Evolutionary conservation across 2,113 vertebrate genomes (phyloP).

Genomic region (Synodontis membranacea): DNA sequence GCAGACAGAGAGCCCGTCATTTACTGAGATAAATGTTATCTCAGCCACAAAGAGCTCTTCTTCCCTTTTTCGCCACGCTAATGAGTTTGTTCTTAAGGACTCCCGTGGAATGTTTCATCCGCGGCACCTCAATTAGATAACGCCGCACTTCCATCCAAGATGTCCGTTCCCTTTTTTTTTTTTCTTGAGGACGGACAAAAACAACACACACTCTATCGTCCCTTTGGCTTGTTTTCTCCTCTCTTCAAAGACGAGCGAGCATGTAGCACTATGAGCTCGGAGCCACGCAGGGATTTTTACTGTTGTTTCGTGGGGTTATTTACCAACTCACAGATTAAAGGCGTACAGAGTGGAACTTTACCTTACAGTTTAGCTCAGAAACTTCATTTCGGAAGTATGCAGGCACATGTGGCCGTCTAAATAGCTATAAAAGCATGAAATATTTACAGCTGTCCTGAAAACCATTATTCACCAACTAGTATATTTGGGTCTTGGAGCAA

Average conservation of each 20-base stretch:
- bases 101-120: slow-evolving; percentile 57
- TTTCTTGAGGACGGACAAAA: slow-evolving; percentile 11
- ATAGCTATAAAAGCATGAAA: not conserved
- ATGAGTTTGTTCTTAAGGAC: slow-evolving; percentile 71
- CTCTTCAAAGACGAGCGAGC: slow-evolving; percentile 35
- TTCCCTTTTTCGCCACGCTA: slow-evolving; percentile 69
- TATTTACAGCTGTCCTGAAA: too few species aligned
- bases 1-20: slow-evolving; percentile 81
- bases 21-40: slow-evolving; percentile 80
- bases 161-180: slow-evolving; percentile 42
- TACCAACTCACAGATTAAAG: not conserved
- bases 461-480: too few species aligned
- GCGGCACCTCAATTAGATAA: slow-evolving; percentile 52
- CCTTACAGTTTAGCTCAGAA: not conserved
- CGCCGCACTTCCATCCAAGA: slow-evolving; percentile 50
- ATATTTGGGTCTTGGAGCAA: too few species aligned
- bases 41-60: slow-evolving; percentile 47
- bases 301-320: slow-evolving; percentile 5
- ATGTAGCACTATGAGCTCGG: slow-evolving; percentile 10
- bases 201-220: slow-evolving; percentile 8
- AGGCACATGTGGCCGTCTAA: not conserved
- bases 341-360: not conserved
- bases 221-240: slow-evolving; percentile 37
- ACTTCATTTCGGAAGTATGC: not conserved
- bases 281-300: not conserved